These are phyloP conservation scores for Pantherophis guttatus DNA, from an alignment of 2,113 vertebrate species.

Conservation along the genomic window DNA sequence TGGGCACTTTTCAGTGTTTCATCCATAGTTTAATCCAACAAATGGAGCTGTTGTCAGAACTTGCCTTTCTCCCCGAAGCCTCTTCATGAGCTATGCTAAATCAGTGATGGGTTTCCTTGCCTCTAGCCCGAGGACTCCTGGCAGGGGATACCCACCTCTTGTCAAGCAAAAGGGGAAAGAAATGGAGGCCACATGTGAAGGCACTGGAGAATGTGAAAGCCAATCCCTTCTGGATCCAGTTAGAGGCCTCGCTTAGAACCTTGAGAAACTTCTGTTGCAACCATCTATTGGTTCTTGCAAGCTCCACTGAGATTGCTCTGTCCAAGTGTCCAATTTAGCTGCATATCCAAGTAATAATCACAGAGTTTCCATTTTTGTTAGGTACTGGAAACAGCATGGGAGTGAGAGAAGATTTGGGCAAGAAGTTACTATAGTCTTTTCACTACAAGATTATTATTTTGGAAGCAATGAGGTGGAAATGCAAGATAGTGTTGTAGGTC, in stretches of 20 bases:
- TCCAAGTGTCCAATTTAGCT: background rate
- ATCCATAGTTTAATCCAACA: slow-evolving; percentile 69
- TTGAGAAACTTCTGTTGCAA: background rate
- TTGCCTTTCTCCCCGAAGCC: slow-evolving; percentile 78
- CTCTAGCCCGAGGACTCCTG: slow-evolving; percentile 44
- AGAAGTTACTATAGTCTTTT: background rate
- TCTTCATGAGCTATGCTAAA: slow-evolving; percentile 68
- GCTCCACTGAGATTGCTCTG: background rate
- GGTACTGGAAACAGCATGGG: background rate
- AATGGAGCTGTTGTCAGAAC: slow-evolving; percentile 79
- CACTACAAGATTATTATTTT: background rate
- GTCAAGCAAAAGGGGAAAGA: background rate
- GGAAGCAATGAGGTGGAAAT: background rate
- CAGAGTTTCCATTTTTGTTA: background rate
- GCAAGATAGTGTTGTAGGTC: background rate
- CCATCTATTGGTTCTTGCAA: background rate
- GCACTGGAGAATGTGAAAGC: no score
- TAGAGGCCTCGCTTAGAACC: background rate
- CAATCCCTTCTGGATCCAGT: background rate
- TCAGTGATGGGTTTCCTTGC: slow-evolving; percentile 66
- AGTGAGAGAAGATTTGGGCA: background rate
- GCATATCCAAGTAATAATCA: background rate
- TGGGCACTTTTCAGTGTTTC: slow-evolving; percentile 62
- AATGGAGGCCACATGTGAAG: background rate
- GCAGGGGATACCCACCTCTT: slow-evolving; percentile 80